These are phyloP conservation scores for Dolichoris vasculosae DNA, from an alignment of 1,140 invertebrate species.

Conservation along the genomic window DNA sequence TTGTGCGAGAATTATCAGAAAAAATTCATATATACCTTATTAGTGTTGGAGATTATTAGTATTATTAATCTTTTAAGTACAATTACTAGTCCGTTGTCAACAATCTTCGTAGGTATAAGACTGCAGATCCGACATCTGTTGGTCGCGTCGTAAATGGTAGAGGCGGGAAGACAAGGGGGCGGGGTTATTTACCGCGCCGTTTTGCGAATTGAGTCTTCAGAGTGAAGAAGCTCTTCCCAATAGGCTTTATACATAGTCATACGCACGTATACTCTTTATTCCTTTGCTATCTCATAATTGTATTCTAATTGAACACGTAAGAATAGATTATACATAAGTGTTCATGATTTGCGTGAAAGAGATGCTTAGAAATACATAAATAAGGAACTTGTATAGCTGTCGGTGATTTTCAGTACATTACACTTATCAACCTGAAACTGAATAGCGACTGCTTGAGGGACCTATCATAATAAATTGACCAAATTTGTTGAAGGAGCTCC, in stretches of 20 bases:
- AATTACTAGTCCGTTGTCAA: not conserved
- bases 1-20: too few species aligned
- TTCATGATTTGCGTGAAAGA: not conserved
- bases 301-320: not conserved
- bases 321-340: not conserved
- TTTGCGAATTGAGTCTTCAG: not conserved
- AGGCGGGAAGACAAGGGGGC: not conserved
- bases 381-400: not conserved
- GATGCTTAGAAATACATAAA: not conserved
- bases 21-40: too few species aligned
- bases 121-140: not conserved
- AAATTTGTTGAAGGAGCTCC: not conserved
- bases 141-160: not conserved
- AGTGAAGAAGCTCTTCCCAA: not conserved
- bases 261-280: not conserved
- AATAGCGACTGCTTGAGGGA: not conserved
- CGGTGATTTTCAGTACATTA: not conserved
- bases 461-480: not conserved
- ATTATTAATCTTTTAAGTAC: too few species aligned
- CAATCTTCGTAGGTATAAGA: not conserved
- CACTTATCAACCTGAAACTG: not conserved
- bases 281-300: not conserved
- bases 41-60: too few species aligned
- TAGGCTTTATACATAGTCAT: not conserved
- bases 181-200: conserved; percentile 3